Base-by-base conservation (phyloP, 2,113 vertebrate genomes). In the Glareola pratincola region DNA sequence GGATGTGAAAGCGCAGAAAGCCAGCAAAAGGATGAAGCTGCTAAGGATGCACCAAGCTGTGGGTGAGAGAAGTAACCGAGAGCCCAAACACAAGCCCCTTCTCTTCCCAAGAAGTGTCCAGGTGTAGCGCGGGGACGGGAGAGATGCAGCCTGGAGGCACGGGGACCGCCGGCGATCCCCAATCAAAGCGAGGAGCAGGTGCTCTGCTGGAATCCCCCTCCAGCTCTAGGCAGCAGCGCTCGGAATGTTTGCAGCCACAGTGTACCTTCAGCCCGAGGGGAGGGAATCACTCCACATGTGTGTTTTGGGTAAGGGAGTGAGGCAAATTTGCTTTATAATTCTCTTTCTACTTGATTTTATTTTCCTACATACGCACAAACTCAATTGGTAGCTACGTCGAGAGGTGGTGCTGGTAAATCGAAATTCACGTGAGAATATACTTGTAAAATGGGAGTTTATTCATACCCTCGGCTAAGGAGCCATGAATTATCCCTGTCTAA, bases 111-210 rank as follows among this genome's bases (percentile, higher is more conserved):
- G 75, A 23, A 78, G 26, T 67, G 93, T 94, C 82, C 91, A 87
- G 85, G 89, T 96, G 92, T 79, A 63, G 45, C 26, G 20, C 4
- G 4, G 29, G 83, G 91, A 68, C 89, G 34, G 84, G 94, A 94
- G 59, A 62, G 82, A 89, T 14, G 66, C 50, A 92, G 81, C 95
- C 91, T 80, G 76, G 82, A 93, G 92, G 86, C 88, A 93, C 0
- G 0, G 74, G 83, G 88, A 80, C 60, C 92, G 78, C 56, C 90
- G 72, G 67, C 78, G 87, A 50, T 63, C 78, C n/a, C 89, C 51
- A 92, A 94, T 94, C 73, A 97, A 95, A 95, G 56, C 95, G 23
- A 88, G 43, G 80, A 87, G 72, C 60, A 95, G 85, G 79, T 93
- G 78, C 41, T 81, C 53, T 60, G 86, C 53, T 72, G 39, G 78